Conservation (phyloP, 1,140 invertebrate genomes). For the Drosophila varians region DNA sequence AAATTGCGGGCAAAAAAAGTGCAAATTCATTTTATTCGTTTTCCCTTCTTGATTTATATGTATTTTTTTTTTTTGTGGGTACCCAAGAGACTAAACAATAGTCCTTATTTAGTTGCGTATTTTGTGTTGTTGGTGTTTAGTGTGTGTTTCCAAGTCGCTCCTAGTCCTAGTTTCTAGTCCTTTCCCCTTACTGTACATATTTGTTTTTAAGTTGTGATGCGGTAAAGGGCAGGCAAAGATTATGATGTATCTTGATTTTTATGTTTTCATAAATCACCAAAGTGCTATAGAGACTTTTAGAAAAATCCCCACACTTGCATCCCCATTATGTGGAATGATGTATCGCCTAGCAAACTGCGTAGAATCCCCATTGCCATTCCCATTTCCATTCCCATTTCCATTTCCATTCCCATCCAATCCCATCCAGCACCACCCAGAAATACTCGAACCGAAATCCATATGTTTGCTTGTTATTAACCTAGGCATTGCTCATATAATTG, state of each 20-base stretch:
- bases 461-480: slow-evolving; percentile 21
- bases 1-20: slow-evolving; percentile 74
- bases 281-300: not conserved
- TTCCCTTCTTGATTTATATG: too few species aligned
- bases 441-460: too few species aligned
- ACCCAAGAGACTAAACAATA: slow-evolving; percentile 11
- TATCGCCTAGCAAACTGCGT: not conserved
- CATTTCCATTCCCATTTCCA: not conserved
- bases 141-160: slow-evolving; percentile 25
- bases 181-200: slow-evolving; percentile 2
- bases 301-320: slow-evolving; percentile 23
- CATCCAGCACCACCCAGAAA: not conserved
- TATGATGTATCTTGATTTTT: not conserved
- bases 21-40: slow-evolving; percentile 61
- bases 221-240: slow-evolving; percentile 2
- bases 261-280: slow-evolving; percentile 8
- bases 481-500: slow-evolving; percentile 39
- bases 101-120: slow-evolving; percentile 48
- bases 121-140: slow-evolving; percentile 53
- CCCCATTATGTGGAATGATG: slow-evolving; percentile 13
- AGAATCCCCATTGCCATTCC: too few species aligned
- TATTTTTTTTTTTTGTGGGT: not conserved
- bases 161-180: not conserved
- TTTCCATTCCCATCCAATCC: not conserved
- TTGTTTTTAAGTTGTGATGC: not conserved